A percentile compares a stretch with the other conserved stretches of the same genome.
phyloP scores from a whole-genome alignment of 2,888 invertebrate genomes.

The Spodoptera picta region DNA sequence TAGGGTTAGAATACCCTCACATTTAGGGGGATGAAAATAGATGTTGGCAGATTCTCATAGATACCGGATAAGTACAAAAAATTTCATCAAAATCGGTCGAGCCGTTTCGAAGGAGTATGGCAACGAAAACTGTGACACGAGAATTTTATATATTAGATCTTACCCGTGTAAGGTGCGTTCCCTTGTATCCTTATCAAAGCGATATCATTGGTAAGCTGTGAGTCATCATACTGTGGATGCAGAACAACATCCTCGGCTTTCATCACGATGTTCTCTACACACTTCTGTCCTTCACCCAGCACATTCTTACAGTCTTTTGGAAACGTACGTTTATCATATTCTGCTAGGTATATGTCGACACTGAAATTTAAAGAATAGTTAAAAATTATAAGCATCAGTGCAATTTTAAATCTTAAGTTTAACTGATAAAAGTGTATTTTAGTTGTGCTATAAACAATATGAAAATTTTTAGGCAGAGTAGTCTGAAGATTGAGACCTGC shows the following conservation, averaged over 20 bases:
- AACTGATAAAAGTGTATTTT: too few species aligned
- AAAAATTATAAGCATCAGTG: too few species aligned
- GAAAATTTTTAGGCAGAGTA: too few species aligned
- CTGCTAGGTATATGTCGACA: slow-evolving; percentile 75
- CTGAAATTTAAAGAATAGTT: slow-evolving; percentile 62
- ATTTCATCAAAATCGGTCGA: too few species aligned
- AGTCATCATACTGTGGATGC: slow-evolving; percentile 75
- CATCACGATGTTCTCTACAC: slow-evolving; percentile 75
- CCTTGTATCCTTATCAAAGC: slow-evolving; percentile 73
- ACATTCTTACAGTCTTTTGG: slow-evolving; percentile 76
- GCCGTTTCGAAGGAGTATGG: too few species aligned
- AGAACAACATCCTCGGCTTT: slow-evolving; percentile 67
- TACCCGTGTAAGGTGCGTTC: slow-evolving; percentile 78
- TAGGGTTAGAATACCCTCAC: too few species aligned
- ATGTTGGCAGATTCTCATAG: too few species aligned
- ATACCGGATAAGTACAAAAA: too few species aligned
- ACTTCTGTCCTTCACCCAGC: slow-evolving; percentile 66
- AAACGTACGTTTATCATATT: slow-evolving; percentile 81
- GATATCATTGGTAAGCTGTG: slow-evolving; percentile 76
- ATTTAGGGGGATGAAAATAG: too few species aligned
- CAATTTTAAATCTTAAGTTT: not conserved
- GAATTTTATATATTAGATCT: slow-evolving; percentile 16
- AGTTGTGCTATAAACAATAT: too few species aligned
- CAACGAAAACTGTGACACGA: too few species aligned
- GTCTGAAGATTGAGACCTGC: too few species aligned